Evolutionary conservation across 1,140 invertebrate genomes (phyloP), one percentile per base, ranked within the genome.

Genomic region (Scaptomyza pallida): DNA sequence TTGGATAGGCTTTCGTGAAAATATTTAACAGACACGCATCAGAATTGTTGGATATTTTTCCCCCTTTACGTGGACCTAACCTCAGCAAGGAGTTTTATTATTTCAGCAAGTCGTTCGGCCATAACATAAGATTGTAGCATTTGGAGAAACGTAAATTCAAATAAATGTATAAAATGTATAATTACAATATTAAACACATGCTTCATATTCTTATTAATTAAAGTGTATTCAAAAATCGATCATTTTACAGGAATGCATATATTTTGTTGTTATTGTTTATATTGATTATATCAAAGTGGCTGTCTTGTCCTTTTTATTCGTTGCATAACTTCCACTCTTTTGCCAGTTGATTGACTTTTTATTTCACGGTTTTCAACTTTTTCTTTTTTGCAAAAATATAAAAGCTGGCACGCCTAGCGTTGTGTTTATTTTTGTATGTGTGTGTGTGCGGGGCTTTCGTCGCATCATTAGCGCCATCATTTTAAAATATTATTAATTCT

Each of bases 401-500:
- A 55, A 50, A 17, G 41, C 59, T 57, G 57, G 40, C 76, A 59
- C 40, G 44, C 59, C 68, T 26, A 30, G 40, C 63, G 26, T 45
- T 47, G 63, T 19, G 40, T 15, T 30, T 30, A 8, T 30, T 8
- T 9, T 8, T 9, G 26, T 30, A 8, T 30, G 26, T 30, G 5
- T 26, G 23, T 26, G 23, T 26, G 8, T 30, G 5, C 16, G 21
- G 0, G n/a, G 12, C 26, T 15, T 51, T 56, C 61, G 63, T 85
- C 61, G 80, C 81, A 74, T 85, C 80, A 85, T 86, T 85, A 85
- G 81, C 81, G 73, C 69, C 81, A 77, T 65, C 81, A 62, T 80
- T 86, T 85, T 85, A 86, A 83, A 86, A 85, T 77, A 85, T 80
- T 85, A 85, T 86, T 85, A 86, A 85, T 85, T 81, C 81, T 86